These are phyloP conservation scores for Hemiprocne comata DNA, from an alignment of 2,113 vertebrate species.

Conservation along the genomic window DNA sequence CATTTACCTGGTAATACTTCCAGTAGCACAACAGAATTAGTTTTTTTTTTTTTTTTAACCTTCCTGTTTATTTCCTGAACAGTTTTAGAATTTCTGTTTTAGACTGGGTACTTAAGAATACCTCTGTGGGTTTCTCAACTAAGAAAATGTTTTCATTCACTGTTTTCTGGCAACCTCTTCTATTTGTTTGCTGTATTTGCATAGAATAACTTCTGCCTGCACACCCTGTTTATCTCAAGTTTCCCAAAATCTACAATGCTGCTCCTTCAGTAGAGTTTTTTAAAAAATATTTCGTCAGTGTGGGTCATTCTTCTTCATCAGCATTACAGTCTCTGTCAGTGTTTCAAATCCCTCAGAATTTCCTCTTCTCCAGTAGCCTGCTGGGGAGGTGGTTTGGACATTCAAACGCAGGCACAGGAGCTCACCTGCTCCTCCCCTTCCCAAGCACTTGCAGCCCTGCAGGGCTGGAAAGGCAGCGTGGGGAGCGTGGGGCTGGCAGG, in stretches of 20 bases:
- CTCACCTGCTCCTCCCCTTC: background rate
- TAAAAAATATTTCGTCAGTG: background rate
- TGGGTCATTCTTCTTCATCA: background rate
- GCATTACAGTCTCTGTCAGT: background rate
- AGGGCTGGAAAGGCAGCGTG: background rate
- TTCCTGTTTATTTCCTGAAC: background rate
- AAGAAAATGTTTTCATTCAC: background rate
- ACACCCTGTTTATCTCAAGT: background rate
- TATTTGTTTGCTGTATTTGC: background rate
- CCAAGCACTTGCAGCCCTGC: background rate
- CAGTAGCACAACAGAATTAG: conserved; percentile 17
- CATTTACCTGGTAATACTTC: conserved; percentile 50
- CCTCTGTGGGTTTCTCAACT: background rate
- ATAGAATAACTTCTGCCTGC: background rate
- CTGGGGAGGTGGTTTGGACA: background rate
- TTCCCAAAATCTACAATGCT: background rate
- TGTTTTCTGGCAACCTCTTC: background rate
- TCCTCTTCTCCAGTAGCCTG: fast-evolving
- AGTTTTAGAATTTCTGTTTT: background rate
- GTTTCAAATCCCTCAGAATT: background rate
- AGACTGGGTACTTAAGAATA: background rate
- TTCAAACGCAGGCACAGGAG: background rate
- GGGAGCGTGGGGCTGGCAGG: too few relatives aligned
- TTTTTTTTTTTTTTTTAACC: background rate
- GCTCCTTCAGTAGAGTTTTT: background rate